Base-by-base conservation (phyloP, 92 coral and sea anemone genomes). In the Actinernus sp. region DNA sequence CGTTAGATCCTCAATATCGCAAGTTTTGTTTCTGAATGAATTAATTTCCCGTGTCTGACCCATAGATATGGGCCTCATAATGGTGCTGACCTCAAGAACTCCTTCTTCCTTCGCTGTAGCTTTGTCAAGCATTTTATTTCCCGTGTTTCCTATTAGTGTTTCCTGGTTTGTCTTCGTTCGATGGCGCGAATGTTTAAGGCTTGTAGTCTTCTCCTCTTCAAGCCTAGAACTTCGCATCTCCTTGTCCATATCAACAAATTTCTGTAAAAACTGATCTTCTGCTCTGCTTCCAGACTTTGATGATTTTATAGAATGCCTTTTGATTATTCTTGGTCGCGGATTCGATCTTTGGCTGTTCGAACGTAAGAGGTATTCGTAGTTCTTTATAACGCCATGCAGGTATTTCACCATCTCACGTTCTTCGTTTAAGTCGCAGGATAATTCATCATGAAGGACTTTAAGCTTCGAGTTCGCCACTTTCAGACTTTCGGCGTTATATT, bases 381-480 rank as follows among this genome's bases (percentile, higher is more conserved):
- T 91, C 56, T 91, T 95, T 10, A 95, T 91, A 40, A 92, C 97
- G 32, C 92, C 87, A 61, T 87, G 83, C n/a, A 95, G 74, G 34
- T 95, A 83, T 33, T 52, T 86, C 0, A 95, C 99, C 83, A 95
- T 81, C 34, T 81, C 89, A 49, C 57, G 63, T 55, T 95, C 97
- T 43, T 95, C 99, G 7, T 68, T 68, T 23, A 95, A 76, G 46
- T 87, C 81, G 18, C 49, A 54, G 19, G 79, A 64, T 32, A 95
- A 60, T 44, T 91, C 92, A 14, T 79, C 77, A 58, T 85, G 91
- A 43, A 71, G 58, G 23, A 73, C 69, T 29, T 73, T 65, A n/a
- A 95, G 74, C 61, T 72, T 82, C 29, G 65, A 63, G 82, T 95
- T 95, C 36, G 91, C 99, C 14, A 41, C 60, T 63, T 62, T 58